Evolutionary conservation across 53 echinoderm and acorn worm genomes (phyloP).

Genomic region (Crossaster papposus): DNA sequence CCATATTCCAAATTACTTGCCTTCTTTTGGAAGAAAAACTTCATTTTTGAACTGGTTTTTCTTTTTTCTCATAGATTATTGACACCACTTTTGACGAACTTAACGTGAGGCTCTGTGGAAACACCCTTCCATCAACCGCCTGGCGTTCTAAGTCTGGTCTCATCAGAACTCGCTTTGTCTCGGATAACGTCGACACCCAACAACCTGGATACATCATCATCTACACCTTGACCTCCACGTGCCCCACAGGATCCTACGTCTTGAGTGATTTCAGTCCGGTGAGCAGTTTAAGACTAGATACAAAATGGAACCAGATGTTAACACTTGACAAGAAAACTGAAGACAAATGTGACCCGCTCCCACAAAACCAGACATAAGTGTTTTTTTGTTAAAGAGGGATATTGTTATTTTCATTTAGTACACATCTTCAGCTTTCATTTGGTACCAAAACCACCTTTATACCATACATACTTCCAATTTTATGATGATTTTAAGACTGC

Average conservation of each 20-base stretch:
- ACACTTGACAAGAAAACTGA: too few relatives aligned
- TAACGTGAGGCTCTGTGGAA: conserved; percentile 39
- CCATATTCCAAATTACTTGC: too few relatives aligned
- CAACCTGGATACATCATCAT: background rate
- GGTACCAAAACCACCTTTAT: too few relatives aligned
- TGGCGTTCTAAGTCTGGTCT: conserved; percentile 26
- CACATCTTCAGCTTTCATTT: too few relatives aligned
- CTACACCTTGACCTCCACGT: background rate
- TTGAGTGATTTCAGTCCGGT: background rate
- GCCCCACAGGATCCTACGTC: conserved; percentile 6
- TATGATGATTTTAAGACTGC: too few relatives aligned
- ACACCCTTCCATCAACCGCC: background rate
- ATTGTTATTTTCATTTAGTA: too few relatives aligned
- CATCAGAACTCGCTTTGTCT: conserved; percentile 3
- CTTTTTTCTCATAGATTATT: background rate
- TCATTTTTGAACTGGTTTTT: background rate
- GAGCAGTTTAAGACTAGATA: background rate
- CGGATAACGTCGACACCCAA: conserved; percentile 19
- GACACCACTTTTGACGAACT: background rate
- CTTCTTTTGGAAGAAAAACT: background rate
- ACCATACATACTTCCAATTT: too few relatives aligned
- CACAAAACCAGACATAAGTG: too few relatives aligned
- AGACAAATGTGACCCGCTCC: too few relatives aligned
- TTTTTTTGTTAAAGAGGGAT: too few relatives aligned
- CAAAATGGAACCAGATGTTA: too few relatives aligned